Evolutionary conservation across 2,797 vertebrate genomes (phyloP).

Genomic region (Antennarius maculatus): DNA sequence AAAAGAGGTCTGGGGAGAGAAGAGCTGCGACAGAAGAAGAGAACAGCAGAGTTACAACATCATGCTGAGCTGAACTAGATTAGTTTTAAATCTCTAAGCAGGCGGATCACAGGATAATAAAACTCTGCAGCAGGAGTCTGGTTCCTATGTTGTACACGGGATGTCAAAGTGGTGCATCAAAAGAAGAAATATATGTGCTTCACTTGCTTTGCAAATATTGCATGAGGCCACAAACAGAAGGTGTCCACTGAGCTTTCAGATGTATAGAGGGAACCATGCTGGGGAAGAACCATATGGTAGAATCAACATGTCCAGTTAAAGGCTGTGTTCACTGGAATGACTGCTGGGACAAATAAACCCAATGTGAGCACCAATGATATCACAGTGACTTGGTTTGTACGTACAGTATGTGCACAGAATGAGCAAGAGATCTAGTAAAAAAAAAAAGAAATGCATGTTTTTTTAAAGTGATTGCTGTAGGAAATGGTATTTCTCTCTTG

Average conservation of each 20-base stretch:
- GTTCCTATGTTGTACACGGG: not conserved
- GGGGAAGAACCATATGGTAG: conserved; percentile 47
- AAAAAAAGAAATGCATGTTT: conserved; percentile 17
- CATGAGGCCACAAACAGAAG: conserved; percentile 24
- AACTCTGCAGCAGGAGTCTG: conserved; percentile 8
- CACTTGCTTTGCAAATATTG: too few relatives aligned
- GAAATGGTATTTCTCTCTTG: conserved; percentile 20
- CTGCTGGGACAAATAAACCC: conserved; percentile 18
- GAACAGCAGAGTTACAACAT: not conserved
- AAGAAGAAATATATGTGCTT: not conserved
- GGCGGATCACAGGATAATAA: conserved; percentile 13
- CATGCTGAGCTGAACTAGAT: conserved; percentile 34
- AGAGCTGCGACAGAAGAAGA: conserved; percentile 8
- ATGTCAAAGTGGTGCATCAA: conserved; percentile 4
- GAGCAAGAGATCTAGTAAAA: conserved; percentile 22
- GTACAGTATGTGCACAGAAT: conserved; percentile 10
- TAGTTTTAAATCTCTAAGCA: conserved; percentile 31
- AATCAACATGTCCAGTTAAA: conserved; percentile 4
- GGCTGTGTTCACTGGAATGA: conserved; percentile 18
- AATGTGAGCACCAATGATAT: conserved; percentile 16
- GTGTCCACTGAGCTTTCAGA: conserved; percentile 36
- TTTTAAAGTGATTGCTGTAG: conserved; percentile 52
- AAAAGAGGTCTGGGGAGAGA: conserved; percentile 12
- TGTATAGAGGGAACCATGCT: conserved; percentile 29
- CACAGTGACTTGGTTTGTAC: conserved; percentile 17